Percentiles rank a stretch among this genome's conserved stretches.
phyloP scores from a whole-genome alignment of 2,888 invertebrate species.

The Zygaena filipendulae region DNA sequence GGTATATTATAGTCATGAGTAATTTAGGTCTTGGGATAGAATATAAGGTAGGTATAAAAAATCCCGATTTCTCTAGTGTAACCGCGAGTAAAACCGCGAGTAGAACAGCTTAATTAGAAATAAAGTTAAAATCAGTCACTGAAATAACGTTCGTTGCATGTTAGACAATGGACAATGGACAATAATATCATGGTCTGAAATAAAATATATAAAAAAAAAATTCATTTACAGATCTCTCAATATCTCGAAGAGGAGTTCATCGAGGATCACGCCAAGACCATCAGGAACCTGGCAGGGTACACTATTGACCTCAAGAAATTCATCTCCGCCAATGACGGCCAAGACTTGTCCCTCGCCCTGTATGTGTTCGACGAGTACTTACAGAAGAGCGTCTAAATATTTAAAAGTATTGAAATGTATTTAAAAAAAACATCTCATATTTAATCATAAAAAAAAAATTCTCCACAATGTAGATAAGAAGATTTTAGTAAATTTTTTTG shows the following conservation, averaged over 20 bases:
- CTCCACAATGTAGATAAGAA: conserved; percentile 18
- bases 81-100: too few relatives aligned
- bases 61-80: too few relatives aligned
- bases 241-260: conserved; percentile 83
- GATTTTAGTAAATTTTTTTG: not conserved
- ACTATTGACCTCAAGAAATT: conserved; percentile 76
- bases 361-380: conserved; percentile 81
- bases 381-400: conserved; percentile 40
- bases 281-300: conserved; percentile 79
- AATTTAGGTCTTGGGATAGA: too few relatives aligned
- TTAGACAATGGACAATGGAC: too few relatives aligned
- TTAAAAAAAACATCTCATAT: conserved; percentile 5
- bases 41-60: too few relatives aligned
- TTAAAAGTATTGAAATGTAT: not conserved
- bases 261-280: conserved; percentile 72
- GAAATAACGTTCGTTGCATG: too few relatives aligned
- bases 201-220: too few relatives aligned
- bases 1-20: too few relatives aligned
- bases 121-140: too few relatives aligned
- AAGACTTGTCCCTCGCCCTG: conserved; percentile 73
- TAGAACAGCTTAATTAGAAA: too few relatives aligned
- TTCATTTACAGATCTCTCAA: conserved; percentile 72
- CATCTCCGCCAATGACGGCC: conserved; percentile 54
- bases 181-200: too few relatives aligned
- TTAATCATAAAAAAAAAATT: conserved; percentile 2